Conservation (phyloP, 2,888 invertebrate genomes). For the Tortricodes alternella region DNA sequence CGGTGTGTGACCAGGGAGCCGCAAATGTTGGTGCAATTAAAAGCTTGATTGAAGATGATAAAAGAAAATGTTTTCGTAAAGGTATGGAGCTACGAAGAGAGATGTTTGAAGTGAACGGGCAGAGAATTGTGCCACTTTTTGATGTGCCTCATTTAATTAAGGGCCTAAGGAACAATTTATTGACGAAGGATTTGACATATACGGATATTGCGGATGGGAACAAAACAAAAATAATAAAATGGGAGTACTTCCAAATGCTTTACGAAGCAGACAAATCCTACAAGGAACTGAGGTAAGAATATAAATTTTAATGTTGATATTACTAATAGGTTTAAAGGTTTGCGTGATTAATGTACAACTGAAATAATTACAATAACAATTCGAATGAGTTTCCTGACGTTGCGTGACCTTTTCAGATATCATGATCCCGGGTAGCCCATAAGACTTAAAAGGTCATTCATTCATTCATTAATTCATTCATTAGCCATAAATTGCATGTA, state of each 20-base stretch:
- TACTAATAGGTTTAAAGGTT: too few relatives aligned
- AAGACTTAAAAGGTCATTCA: too few relatives aligned
- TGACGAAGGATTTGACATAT: conserved; percentile 33
- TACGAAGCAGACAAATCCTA: conserved; percentile 36
- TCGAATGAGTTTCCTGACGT: too few relatives aligned
- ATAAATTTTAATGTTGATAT: conserved; percentile 41
- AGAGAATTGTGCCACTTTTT: conserved; percentile 25
- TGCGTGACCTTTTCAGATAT: too few relatives aligned
- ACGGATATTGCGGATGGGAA: conserved; percentile 8
- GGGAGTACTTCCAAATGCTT: conserved; percentile 38
- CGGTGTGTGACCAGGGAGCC: background rate
- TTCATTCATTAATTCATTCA: too few relatives aligned
- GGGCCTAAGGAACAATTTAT: conserved; percentile 33
- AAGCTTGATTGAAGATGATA: background rate
- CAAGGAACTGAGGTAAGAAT: conserved; percentile 40
- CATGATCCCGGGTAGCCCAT: too few relatives aligned
- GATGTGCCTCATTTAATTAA: conserved; percentile 32
- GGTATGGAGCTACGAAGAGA: background rate
- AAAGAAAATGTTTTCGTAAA: background rate
- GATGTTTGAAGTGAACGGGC: conserved; percentile 5
- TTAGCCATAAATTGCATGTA: too few relatives aligned
- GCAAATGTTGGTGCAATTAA: background rate
- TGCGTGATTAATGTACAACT: too few relatives aligned
- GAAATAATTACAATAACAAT: too few relatives aligned
- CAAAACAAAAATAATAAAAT: conserved; percentile 37